phyloP scores from a whole-genome alignment of 2,797 vertebrate genomes.

The Iguana delicatissima region DNA sequence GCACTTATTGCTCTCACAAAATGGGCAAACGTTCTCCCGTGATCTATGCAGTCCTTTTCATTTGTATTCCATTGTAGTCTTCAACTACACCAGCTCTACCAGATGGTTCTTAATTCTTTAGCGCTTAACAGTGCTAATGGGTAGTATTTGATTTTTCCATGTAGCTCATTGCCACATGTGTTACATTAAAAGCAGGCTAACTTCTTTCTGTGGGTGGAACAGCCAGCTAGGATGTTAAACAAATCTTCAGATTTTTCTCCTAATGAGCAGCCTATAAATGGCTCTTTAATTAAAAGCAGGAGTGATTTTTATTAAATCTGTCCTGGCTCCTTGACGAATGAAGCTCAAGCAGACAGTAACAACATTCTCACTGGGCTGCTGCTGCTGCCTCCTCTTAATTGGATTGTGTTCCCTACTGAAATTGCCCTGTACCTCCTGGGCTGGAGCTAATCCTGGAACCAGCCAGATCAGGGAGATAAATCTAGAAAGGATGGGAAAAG shows the following conservation, averaged over 20 bases:
- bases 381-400: background rate
- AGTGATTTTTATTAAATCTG: constrained; percentile 13
- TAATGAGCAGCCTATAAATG: background rate
- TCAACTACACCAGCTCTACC: background rate
- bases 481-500: background rate
- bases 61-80: background rate
- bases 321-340: background rate
- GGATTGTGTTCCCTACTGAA: background rate
- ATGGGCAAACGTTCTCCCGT: background rate
- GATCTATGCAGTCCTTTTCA: background rate
- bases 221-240: background rate
- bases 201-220: background rate
- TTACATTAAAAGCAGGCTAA: background rate
- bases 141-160: background rate
- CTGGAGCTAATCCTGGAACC: background rate
- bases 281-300: constrained; percentile 3
- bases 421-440: background rate
- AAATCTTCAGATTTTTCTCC: background rate
- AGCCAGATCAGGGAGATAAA: background rate
- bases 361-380: background rate
- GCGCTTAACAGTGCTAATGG: background rate
- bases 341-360: background rate
- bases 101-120: background rate
- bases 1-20: background rate
- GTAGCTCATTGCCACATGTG: background rate